Evolutionary conservation across 2,113 vertebrate species (phyloP).

Genomic region (Sminthopsis crassicaudata): DNA sequence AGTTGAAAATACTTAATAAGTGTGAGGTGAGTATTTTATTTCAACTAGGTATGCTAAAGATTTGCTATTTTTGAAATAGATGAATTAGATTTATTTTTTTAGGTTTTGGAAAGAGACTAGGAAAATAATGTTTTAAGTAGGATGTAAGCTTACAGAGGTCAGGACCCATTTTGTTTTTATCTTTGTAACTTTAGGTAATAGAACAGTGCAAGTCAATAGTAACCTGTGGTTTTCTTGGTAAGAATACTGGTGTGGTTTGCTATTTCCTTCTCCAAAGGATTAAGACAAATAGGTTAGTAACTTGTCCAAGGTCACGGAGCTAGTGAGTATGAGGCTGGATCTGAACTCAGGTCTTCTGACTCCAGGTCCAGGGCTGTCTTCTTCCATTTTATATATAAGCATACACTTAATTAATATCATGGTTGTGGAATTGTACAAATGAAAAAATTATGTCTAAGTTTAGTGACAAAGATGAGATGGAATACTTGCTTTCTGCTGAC

Average conservation of each 20-base stretch:
- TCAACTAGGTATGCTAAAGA: background rate
- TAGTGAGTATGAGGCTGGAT: background rate
- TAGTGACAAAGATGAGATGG: background rate
- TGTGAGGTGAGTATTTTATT: slow-evolving; percentile 80
- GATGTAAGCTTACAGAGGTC: background rate
- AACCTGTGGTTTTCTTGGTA: too few species aligned
- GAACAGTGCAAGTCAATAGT: background rate
- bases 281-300: background rate
- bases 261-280: background rate
- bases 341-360: background rate
- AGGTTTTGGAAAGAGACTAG: background rate
- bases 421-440: background rate
- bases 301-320: background rate
- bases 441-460: background rate
- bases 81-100: background rate
- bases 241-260: background rate
- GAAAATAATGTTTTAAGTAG: background rate
- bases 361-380: too few species aligned
- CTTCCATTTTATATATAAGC: too few species aligned
- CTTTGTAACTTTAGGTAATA: background rate
- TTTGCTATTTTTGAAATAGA: background rate
- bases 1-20: slow-evolving; percentile 87
- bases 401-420: background rate
- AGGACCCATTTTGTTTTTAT: background rate
- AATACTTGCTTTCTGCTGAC: background rate